Conservation (phyloP, 2,113 vertebrate genomes). For the Pantherophis guttatus region DNA sequence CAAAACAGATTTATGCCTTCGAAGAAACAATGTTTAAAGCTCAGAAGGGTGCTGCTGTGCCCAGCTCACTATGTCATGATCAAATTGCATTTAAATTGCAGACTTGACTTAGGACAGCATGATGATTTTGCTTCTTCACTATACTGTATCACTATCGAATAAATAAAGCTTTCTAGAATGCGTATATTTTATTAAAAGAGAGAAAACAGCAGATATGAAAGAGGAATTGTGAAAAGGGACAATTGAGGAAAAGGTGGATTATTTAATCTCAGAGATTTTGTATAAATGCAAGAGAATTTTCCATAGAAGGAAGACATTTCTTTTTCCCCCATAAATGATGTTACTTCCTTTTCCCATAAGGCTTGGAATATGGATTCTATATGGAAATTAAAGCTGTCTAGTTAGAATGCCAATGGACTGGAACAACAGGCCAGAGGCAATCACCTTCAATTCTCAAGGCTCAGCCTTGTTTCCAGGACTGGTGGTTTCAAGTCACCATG, state of each 20-base stretch:
- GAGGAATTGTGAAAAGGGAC: background rate
- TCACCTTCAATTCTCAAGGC: constrained; percentile 52
- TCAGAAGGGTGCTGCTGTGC: constrained; percentile 15
- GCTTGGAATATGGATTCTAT: constrained; percentile 64
- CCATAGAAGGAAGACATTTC: accelerated
- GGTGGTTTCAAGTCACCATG: constrained; percentile 17
- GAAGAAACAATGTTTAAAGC: constrained; percentile 48
- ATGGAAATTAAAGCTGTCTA: constrained; percentile 59
- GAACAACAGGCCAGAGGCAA: constrained; percentile 57
- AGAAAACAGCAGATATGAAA: accelerated
- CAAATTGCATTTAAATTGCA: constrained; percentile 52
- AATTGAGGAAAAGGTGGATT: background rate
- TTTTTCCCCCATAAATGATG: background rate
- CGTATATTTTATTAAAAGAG: constrained; percentile 2
- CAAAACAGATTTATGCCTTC: constrained; percentile 50
- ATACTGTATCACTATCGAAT: constrained; percentile 27
- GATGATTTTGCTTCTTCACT: constrained; percentile 25
- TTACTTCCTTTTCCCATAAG: constrained; percentile 11
- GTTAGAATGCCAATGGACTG: constrained; percentile 60
- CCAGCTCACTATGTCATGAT: constrained; percentile 19
- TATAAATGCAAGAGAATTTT: background rate
- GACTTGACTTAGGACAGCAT: constrained; percentile 40
- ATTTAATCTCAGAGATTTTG: constrained; percentile 54
- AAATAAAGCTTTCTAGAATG: background rate
- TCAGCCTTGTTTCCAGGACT: constrained; percentile 6